Conservation (phyloP, 2,888 invertebrate genomes). For the Dryadula phaetusa region DNA sequence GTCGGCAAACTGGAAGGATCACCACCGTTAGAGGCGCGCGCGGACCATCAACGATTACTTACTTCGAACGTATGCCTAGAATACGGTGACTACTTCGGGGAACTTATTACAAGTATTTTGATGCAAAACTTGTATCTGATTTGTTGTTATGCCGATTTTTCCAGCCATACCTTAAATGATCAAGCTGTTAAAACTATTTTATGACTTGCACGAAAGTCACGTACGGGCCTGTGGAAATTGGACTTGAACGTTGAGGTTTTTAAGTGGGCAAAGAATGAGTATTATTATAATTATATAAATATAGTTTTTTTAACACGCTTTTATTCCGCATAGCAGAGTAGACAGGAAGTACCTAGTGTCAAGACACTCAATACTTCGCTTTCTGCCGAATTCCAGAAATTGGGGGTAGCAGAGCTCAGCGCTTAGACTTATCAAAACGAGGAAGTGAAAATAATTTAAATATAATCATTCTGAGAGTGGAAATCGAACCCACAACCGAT, state of each 20-base stretch:
- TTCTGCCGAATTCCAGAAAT: no score
- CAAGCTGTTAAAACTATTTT: constrained; percentile 38
- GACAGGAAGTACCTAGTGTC: no score
- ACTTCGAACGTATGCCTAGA: constrained; percentile 53
- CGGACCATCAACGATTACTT: constrained; percentile 53
- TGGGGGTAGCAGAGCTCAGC: no score
- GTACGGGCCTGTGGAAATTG: constrained; percentile 14
- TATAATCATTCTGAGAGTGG: no score
- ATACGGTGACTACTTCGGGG: constrained; percentile 57
- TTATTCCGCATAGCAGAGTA: no score
- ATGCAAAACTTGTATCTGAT: constrained; percentile 57
- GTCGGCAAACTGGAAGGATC: constrained; percentile 43
- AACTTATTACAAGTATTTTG: constrained; percentile 55
- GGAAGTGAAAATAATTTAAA: no score
- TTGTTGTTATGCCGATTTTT: constrained; percentile 55
- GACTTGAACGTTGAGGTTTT: neutral
- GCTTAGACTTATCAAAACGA: no score
- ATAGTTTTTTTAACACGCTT: no score
- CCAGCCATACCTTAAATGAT: constrained; percentile 23
- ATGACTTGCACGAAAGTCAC: constrained; percentile 31
- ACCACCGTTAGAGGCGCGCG: constrained; percentile 51
- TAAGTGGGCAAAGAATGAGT: neutral
- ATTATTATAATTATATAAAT: no score
- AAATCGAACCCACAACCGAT: no score
- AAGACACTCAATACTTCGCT: no score